A percentile compares a stretch with the other conserved stretches of the same genome.
These are phyloP conservation scores for Tenualosa thibaudeaui DNA, from an alignment of 2,797 vertebrate species.

Conservation along the genomic window DNA sequence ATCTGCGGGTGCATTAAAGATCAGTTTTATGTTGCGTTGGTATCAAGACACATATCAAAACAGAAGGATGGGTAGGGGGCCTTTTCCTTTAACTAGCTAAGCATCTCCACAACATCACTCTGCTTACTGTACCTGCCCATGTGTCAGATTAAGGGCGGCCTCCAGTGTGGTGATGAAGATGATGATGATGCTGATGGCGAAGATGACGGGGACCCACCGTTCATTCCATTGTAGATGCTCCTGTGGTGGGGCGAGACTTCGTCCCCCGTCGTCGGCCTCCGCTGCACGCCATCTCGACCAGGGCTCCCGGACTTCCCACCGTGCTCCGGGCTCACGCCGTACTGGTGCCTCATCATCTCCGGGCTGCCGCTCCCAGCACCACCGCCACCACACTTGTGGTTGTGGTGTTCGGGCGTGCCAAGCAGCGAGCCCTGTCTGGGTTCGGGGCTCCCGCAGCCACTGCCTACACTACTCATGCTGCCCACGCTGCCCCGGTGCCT, in stretches of 20 bases:
- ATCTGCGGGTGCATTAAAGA: neutral
- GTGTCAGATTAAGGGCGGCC: neutral
- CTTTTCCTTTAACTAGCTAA: neutral
- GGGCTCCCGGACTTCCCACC: conserved; percentile 81
- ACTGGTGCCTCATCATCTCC: conserved; percentile 90
- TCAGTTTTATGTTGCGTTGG: neutral
- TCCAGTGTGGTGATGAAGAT: neutral
- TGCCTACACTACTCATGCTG: conserved; percentile 67
- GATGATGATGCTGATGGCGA: neutral
- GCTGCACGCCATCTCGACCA: conserved; percentile 84
- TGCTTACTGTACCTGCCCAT: neutral
- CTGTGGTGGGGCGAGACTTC: conserved; percentile 91
- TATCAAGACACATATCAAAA: neutral
- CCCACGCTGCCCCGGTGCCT: conserved; percentile 83
- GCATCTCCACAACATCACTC: neutral
- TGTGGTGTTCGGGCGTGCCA: conserved; percentile 84
- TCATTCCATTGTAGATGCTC: conserved; percentile 95
- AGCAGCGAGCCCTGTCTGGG: conserved; percentile 78
- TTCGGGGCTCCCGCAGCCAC: conserved; percentile 83
- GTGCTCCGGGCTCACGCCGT: conserved; percentile 84
- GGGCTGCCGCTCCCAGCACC: conserved; percentile 79
- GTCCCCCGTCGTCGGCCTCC: conserved; percentile 83
- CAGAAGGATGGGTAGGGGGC: neutral
- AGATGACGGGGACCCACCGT: conserved; percentile 79
- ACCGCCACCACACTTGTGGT: conserved; percentile 72